phyloP scores from a whole-genome alignment of 2,113 vertebrate species.

The Chionodraco myersi region DNA sequence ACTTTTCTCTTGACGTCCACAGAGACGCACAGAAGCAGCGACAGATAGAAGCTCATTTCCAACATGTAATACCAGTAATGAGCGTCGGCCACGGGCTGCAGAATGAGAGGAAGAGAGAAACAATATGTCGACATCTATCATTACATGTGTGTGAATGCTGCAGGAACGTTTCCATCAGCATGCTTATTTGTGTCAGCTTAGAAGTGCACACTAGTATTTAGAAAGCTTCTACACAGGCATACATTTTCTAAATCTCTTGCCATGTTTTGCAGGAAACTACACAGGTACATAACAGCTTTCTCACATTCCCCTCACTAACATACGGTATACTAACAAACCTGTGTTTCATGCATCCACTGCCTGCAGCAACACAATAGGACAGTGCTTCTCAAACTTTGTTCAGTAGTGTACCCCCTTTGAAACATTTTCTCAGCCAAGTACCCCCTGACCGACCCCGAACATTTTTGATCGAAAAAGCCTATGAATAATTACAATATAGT shows the following conservation, averaged over 20 bases:
- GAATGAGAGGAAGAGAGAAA: slow-evolving; percentile 28
- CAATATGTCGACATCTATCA: neutral
- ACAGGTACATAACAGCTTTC: neutral
- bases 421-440: no score
- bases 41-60: slow-evolving; percentile 92
- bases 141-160: neutral
- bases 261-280: no score
- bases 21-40: slow-evolving; percentile 89
- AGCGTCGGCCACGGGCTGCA: slow-evolving; percentile 83
- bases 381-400: no score
- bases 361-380: slow-evolving; percentile 45
- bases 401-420: no score
- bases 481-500: no score
- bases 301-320: no score
- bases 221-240: neutral
- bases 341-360: neutral
- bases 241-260: neutral
- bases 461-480: no score
- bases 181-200: neutral
- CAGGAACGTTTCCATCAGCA: slow-evolving; percentile 5
- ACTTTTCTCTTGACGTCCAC: slow-evolving; percentile 95
- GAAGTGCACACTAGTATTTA: neutral
- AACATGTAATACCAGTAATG: slow-evolving; percentile 92
- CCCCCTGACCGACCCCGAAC: no score
- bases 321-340: no score